These are phyloP conservation scores for Nasonovia ribisnigri DNA, from an alignment of 2,888 invertebrate genomes.

Conservation along the genomic window DNA sequence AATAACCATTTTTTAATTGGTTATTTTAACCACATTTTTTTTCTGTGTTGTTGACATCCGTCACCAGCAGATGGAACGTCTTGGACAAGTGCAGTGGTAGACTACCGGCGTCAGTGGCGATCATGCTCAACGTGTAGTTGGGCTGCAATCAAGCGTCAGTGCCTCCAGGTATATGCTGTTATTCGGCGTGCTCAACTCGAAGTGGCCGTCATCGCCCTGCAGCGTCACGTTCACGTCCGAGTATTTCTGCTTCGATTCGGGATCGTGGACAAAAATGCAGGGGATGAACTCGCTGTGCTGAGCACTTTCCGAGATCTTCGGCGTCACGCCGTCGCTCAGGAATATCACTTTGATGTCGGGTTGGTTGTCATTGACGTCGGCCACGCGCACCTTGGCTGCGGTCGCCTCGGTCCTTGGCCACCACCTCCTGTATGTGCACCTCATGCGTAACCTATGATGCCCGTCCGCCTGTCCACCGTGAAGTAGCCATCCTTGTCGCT, in stretches of 20 bases:
- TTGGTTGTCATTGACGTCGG: constrained; percentile 94
- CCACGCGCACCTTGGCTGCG: constrained; percentile 89
- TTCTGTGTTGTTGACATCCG: constrained; percentile 94
- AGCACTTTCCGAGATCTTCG: constrained; percentile 93
- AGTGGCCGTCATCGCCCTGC: constrained; percentile 90
- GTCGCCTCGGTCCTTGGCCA: constrained; percentile 92
- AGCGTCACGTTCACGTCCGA: constrained; percentile 92
- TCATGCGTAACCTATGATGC: constrained; percentile 89
- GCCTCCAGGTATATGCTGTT: constrained; percentile 92
- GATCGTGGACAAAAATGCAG: constrained; percentile 94
- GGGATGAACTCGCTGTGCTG: constrained; percentile 94
- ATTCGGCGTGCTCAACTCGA: constrained; percentile 91
- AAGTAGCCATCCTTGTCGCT: constrained; percentile 94
- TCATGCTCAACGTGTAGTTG: constrained; percentile 87
- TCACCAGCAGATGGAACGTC: constrained; percentile 86
- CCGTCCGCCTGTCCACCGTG: constrained; percentile 85
- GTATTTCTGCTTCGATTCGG: constrained; percentile 92
- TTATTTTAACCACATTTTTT: no score
- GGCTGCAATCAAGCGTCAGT: constrained; percentile 88
- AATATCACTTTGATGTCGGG: constrained; percentile 95
- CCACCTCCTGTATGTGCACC: constrained; percentile 91
- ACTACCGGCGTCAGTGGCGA: constrained; percentile 90
- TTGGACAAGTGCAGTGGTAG: constrained; percentile 88
- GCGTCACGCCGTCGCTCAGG: constrained; percentile 91
- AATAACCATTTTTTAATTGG: no score